phyloP scores from a whole-genome alignment of 2,888 invertebrate genomes.

The Plusia festucae region DNA sequence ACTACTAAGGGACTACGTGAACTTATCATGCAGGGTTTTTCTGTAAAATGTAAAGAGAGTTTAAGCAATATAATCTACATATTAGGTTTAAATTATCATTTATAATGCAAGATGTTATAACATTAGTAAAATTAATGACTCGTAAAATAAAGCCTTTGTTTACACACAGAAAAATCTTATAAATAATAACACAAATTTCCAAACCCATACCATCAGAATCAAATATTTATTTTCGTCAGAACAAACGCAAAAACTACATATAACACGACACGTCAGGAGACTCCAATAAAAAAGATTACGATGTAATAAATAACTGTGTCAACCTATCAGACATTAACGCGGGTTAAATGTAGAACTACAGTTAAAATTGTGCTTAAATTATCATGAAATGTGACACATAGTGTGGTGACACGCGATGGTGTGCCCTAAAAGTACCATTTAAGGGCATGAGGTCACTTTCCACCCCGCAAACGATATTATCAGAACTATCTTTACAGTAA shows the following conservation, averaged over 20 bases:
- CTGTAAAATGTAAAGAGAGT: too few relatives aligned
- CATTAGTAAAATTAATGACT: too few relatives aligned
- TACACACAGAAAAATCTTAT: background rate
- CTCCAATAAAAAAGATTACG: constrained; percentile 48
- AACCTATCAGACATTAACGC: constrained; percentile 50
- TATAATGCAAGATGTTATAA: too few relatives aligned
- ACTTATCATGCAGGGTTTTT: too few relatives aligned
- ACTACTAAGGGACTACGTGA: too few relatives aligned
- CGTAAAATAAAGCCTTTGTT: too few relatives aligned
- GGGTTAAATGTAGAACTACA: constrained; percentile 39
- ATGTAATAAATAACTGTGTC: constrained; percentile 41
- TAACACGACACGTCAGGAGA: constrained; percentile 14
- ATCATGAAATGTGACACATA: constrained; percentile 55
- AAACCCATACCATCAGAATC: constrained; percentile 18
- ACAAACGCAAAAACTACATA: constrained; percentile 23
- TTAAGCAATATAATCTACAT: too few relatives aligned
- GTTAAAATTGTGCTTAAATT: constrained; percentile 50
- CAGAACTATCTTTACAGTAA: constrained; percentile 17
- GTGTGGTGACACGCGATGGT: constrained; percentile 49
- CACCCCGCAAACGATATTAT: constrained; percentile 10
- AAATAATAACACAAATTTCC: constrained; percentile 4
- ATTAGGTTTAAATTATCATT: too few relatives aligned
- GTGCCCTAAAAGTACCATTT: constrained; percentile 34
- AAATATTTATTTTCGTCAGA: constrained; percentile 14
- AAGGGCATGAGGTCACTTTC: constrained; percentile 42